Base-by-base conservation (phyloP, 2,797 vertebrate species). In the Schizopygopsis pylzovi region DNA sequence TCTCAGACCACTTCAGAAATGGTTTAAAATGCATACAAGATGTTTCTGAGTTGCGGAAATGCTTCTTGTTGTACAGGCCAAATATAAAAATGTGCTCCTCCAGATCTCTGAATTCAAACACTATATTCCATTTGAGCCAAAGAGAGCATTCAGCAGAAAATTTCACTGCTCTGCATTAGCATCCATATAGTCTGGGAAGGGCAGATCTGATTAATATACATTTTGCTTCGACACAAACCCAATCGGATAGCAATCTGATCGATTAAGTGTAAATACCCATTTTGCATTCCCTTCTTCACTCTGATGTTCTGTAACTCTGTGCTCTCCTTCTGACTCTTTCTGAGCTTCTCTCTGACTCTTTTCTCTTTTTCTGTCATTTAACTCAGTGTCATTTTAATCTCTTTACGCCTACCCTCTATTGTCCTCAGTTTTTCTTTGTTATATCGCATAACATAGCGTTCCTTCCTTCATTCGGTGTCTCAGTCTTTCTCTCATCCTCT, bases 401-500 rank as follows among this genome's bases (percentile, higher is more conserved):
- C 12, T 39, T 83, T 61, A 49, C 2, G 52, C 15, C 80, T 37
- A 61, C 13, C 18, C 12, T 52, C 45, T 78, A 41, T 84, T 52
- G 22, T 84, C 71, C 56, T 61, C 54, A 2, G 45, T 77, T 54
- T 84, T 25, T 28, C 61, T 68, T 84, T 54, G 71, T 76, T 28
- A 18, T 68, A 63, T n/a, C 75, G 11, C 45, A 52, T 67, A 13
- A 43, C 45, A 68, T 41, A 28, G 59, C 6, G 0, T 56, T 37
- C 22, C 33, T 67, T 79, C 59, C 37, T 41, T 78, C 65, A 67
- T 18, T 81, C 6, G 16, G 20, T 41, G 4, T 80, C 25, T 76
- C 56, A 41, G 41, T 83, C 25, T 83, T 82, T 78, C 59, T 65
- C 28, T 72, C 67, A 59, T 75, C 65, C 49, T 73, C 71, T 70